Percentiles rank a stretch among this genome's conserved stretches.
Conservation (phyloP, 1,140 invertebrate species). For the Atopsyche davidsoni region DNA sequence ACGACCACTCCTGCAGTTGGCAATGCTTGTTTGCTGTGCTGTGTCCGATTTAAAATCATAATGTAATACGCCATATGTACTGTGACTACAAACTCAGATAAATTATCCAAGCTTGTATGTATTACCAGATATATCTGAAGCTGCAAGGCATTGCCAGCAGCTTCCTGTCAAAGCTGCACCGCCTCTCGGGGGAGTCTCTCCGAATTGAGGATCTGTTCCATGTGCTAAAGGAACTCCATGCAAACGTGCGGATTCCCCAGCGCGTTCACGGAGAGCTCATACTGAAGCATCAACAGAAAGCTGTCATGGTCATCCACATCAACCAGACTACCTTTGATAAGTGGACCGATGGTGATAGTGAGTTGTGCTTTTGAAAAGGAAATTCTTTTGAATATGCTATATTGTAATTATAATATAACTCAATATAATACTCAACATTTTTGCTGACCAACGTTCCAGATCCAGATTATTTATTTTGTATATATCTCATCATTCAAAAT, state of each 20-base stretch:
- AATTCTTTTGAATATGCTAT: neutral
- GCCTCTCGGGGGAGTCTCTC: constrained; percentile 6
- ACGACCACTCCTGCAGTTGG: no score
- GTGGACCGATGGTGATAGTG: constrained; percentile 25
- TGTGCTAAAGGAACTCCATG: neutral
- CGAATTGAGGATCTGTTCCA: neutral
- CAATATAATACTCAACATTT: neutral
- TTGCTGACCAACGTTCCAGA: neutral
- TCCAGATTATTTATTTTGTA: no score
- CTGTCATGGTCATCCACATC: constrained; percentile 17
- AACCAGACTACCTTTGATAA: constrained; percentile 27
- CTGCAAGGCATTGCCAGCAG: constrained; percentile 20
- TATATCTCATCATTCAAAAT: no score
- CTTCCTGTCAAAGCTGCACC: constrained; percentile 19
- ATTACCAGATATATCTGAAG: constrained; percentile 26
- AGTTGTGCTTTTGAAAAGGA: neutral
- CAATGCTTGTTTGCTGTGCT: no score
- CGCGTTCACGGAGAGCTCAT: constrained; percentile 26
- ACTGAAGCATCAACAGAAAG: constrained; percentile 24
- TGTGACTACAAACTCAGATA: no score
- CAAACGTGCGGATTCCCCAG: constrained; percentile 5
- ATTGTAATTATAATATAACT: neutral
- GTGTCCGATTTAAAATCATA: no score
- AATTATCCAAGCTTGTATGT: constrained; percentile 1
- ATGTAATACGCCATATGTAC: no score